Conservation (phyloP, 2,113 vertebrate genomes). For the Chionomys nivalis region DNA sequence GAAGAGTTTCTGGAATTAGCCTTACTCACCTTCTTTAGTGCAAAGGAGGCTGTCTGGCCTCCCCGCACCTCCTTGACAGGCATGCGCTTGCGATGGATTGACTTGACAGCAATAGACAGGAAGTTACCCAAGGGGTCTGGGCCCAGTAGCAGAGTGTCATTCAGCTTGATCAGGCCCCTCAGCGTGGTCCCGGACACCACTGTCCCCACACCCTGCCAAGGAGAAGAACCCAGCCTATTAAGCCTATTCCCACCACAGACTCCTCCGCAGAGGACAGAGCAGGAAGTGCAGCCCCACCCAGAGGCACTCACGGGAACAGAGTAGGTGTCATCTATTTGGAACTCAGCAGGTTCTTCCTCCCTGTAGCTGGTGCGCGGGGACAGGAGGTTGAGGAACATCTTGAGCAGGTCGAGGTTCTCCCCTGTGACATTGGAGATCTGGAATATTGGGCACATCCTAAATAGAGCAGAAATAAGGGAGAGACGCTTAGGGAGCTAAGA, state of each 20-base stretch:
- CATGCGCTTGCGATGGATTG: constrained; percentile 99
- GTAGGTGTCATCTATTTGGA: constrained; percentile 99
- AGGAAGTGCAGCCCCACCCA: background rate
- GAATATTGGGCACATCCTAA: constrained; percentile 99
- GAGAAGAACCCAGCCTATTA: constrained; percentile 14
- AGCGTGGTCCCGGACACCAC: constrained; percentile 98
- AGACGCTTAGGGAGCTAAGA: background rate
- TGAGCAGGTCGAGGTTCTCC: constrained; percentile 97
- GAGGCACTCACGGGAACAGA: constrained; percentile 94
- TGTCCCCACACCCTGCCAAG: constrained; percentile 94
- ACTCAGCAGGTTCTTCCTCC: constrained; percentile 98
- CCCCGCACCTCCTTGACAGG: constrained; percentile 98
- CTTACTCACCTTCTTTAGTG: constrained; percentile 94
- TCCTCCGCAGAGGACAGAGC: fast-evolving
- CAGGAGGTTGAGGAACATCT: constrained; percentile 99
- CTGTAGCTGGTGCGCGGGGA: constrained; percentile 96
- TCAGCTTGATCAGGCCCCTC: constrained; percentile 96
- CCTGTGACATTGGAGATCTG: constrained; percentile 99
- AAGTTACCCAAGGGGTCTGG: constrained; percentile 97
- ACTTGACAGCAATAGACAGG: constrained; percentile 96
- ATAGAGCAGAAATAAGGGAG: constrained; percentile 42
- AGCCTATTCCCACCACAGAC: background rate
- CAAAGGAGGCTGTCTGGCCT: constrained; percentile 98
- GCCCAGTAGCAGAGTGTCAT: constrained; percentile 95
- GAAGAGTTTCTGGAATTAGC: fast-evolving